A percentile compares a stretch with the other conserved stretches of the same genome.
Evolutionary conservation across 2,888 invertebrate genomes (phyloP).

Genomic region (Dicranocentrus wangi): DNA sequence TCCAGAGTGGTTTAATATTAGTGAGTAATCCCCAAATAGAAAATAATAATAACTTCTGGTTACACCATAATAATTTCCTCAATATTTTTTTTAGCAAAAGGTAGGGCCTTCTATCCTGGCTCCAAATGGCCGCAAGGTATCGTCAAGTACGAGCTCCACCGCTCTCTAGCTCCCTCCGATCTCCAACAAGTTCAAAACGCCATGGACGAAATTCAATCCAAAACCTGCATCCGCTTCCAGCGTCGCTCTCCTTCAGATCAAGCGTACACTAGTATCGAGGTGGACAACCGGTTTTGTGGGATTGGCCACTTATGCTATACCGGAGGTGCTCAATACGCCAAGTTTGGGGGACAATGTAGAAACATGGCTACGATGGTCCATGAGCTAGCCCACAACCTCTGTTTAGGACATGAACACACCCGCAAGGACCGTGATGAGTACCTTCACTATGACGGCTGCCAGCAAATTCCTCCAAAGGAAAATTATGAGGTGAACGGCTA

Average conservation of each 20-base stretch:
- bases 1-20: no score
- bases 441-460: not conserved
- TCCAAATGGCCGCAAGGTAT: constrained; percentile 2
- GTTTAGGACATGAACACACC: constrained; percentile 35
- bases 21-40: no score
- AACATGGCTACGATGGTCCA: constrained; percentile 31
- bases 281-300: constrained; percentile 22
- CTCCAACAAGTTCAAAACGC: not conserved
- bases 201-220: constrained; percentile 4
- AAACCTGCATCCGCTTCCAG: constrained; percentile 41
- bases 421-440: constrained; percentile 19
- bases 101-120: no score
- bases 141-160: constrained; percentile 16
- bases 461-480: not conserved
- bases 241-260: not conserved
- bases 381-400: constrained; percentile 42
- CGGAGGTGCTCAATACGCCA: constrained; percentile 18
- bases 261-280: constrained; percentile 2
- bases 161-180: not conserved
- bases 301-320: not conserved
- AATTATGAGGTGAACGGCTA: not conserved
- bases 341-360: constrained; percentile 28
- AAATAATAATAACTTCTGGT: no score
- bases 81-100: no score
- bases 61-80: no score